These are phyloP conservation scores for Himantopus leucocephalus DNA, from an alignment of 2,113 vertebrate species.

Conservation along the genomic window DNA sequence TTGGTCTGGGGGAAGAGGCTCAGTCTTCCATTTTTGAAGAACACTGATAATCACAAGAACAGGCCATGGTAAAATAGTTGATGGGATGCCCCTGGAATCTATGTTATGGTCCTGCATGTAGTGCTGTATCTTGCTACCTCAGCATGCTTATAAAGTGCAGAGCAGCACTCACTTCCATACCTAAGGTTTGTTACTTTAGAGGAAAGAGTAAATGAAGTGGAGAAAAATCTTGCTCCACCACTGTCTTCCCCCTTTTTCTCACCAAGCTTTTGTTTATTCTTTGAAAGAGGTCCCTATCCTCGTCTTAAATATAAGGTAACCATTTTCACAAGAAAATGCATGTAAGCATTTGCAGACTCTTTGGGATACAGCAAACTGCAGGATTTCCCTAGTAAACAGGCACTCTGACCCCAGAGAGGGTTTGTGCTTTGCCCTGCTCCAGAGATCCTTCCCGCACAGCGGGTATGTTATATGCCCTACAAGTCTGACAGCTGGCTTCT, in stretches of 20 bases:
- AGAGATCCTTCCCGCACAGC: not conserved
- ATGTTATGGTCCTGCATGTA: not conserved
- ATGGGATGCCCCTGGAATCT: not conserved
- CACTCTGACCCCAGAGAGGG: not conserved
- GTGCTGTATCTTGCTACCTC: not conserved
- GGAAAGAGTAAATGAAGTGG: not conserved
- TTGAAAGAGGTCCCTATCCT: not conserved
- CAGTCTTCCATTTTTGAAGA: not conserved
- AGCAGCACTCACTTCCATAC: not conserved
- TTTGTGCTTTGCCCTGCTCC: not conserved
- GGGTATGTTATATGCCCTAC: rapidly evolving
- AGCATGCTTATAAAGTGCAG: not conserved
- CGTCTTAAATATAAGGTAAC: not conserved
- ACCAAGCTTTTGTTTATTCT: not conserved
- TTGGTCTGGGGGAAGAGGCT: not conserved
- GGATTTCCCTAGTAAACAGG: not conserved
- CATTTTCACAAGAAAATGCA: not conserved
- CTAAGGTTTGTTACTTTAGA: not conserved
- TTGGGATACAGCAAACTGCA: not conserved
- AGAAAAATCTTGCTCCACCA: not conserved
- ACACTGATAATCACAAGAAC: not conserved
- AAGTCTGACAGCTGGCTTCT: not conserved
- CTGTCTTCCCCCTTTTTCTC: not conserved
- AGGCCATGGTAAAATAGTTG: not conserved
- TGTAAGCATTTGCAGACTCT: not conserved